A percentile compares a stretch with the other conserved stretches of the same genome.
Evolutionary conservation across 1,140 invertebrate species (phyloP).

Genomic region (Lutraria rhynchaena): DNA sequence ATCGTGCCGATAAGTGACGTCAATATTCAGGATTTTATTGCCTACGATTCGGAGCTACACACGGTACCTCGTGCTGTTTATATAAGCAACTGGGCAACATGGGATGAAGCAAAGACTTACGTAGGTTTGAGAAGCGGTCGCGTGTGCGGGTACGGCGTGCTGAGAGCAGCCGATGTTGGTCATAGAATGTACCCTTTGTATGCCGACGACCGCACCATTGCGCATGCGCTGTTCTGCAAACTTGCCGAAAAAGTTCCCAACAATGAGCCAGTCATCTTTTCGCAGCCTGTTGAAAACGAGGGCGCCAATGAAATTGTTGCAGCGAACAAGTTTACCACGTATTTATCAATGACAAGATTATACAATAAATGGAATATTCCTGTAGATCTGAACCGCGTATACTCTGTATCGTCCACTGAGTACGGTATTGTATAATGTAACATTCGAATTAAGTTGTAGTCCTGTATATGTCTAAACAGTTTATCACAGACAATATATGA

Average conservation of each 20-base stretch:
- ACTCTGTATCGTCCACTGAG: constrained; percentile 60
- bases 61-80: constrained; percentile 65
- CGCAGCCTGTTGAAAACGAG: constrained; percentile 67
- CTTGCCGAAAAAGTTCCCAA: constrained; percentile 60
- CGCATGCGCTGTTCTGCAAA: constrained; percentile 65
- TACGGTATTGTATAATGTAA: constrained; percentile 63
- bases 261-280: constrained; percentile 64
- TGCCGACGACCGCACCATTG: constrained; percentile 61
- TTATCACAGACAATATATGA: too few species aligned
- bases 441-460: too few species aligned
- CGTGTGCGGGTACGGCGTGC: constrained; percentile 65
- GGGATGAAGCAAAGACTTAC: constrained; percentile 55
- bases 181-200: constrained; percentile 67
- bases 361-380: constrained; percentile 68
- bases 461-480: too few species aligned
- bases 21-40: constrained; percentile 64
- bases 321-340: constrained; percentile 63
- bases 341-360: constrained; percentile 68
- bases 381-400: constrained; percentile 60
- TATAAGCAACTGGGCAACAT: constrained; percentile 64
- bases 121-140: constrained; percentile 64
- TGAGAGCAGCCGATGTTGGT: constrained; percentile 63
- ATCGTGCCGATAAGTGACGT: constrained; percentile 60
- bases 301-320: constrained; percentile 60
- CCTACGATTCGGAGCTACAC: constrained; percentile 66